Evolutionary conservation across 2,113 vertebrate genomes (phyloP).

Genomic region (Prietella phreatophila): DNA sequence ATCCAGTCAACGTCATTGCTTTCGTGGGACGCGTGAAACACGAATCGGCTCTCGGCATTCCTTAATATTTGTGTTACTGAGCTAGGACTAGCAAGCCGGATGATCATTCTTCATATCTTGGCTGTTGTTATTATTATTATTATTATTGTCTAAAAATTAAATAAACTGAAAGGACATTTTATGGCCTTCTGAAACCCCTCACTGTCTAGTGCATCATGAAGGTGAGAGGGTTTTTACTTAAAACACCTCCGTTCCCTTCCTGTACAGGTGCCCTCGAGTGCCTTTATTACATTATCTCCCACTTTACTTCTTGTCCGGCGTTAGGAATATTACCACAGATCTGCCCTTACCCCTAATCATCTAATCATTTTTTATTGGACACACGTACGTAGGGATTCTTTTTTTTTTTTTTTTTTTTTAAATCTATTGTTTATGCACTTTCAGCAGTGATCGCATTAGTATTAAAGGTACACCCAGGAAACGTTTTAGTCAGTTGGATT

Average conservation of each 20-base stretch:
- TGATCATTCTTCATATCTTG: conserved; percentile 33
- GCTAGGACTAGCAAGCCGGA: neutral
- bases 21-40: conserved; percentile 40
- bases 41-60: conserved; percentile 37
- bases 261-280: conserved; percentile 75
- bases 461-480: conserved; percentile 37
- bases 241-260: conserved; percentile 22
- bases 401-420: neutral
- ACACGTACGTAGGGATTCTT: conserved; percentile 28
- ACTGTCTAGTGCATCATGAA: conserved; percentile 1
- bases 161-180: conserved; percentile 28
- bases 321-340: neutral
- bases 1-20: conserved; percentile 23
- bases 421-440: conserved; percentile 51
- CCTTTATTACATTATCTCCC: conserved; percentile 60
- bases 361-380: too few relatives aligned
- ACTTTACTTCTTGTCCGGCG: neutral
- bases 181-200: conserved; percentile 41
- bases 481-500: neutral
- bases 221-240: neutral
- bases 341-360: too few relatives aligned
- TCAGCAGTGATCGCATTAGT: conserved; percentile 40
- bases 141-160: conserved; percentile 3
- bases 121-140: conserved; percentile 22
- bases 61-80: conserved; percentile 30